Percentiles rank a stretch among this genome's conserved stretches.
Evolutionary conservation across 2,797 vertebrate species (phyloP).

Genomic region (Hoplostethus mediterraneus): DNA sequence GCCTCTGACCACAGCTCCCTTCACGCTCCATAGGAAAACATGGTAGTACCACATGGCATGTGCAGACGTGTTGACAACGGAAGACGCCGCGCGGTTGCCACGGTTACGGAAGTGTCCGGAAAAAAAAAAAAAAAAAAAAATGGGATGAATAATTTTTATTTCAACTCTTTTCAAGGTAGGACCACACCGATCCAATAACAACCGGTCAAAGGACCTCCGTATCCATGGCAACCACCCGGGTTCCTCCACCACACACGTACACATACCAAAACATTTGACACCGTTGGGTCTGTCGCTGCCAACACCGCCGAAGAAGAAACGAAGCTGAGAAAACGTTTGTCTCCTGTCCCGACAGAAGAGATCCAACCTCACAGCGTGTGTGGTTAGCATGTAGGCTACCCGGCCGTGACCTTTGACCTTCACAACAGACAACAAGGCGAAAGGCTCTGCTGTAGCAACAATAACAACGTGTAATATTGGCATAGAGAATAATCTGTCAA

Average conservation of each 20-base stretch:
- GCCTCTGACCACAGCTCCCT: conserved; percentile 56
- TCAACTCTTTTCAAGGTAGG: neutral
- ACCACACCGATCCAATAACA: neutral
- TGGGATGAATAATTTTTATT: neutral
- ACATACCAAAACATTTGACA: neutral
- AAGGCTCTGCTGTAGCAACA: conserved; percentile 46
- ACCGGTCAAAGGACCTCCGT: neutral
- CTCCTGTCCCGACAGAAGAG: too few relatives aligned
- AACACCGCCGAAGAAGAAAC: too few relatives aligned
- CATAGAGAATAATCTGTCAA: conserved; percentile 61
- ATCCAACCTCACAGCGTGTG: too few relatives aligned
- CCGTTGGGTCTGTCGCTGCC: too few relatives aligned
- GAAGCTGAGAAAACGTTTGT: too few relatives aligned
- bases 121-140: too few relatives aligned
- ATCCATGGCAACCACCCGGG: neutral
- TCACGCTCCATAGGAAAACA: neutral
- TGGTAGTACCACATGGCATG: too few relatives aligned
- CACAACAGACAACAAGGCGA: neutral
- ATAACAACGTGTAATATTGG: conserved; percentile 60
- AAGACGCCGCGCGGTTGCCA: neutral
- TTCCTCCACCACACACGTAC: neutral
- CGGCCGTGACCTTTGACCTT: neutral
- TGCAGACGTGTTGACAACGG: neutral
- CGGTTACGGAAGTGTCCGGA: too few relatives aligned
- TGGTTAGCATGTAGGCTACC: too few relatives aligned